Evolutionary conservation across 2,113 vertebrate species (phyloP).

Genomic region (Ailuropoda melanoleuca): DNA sequence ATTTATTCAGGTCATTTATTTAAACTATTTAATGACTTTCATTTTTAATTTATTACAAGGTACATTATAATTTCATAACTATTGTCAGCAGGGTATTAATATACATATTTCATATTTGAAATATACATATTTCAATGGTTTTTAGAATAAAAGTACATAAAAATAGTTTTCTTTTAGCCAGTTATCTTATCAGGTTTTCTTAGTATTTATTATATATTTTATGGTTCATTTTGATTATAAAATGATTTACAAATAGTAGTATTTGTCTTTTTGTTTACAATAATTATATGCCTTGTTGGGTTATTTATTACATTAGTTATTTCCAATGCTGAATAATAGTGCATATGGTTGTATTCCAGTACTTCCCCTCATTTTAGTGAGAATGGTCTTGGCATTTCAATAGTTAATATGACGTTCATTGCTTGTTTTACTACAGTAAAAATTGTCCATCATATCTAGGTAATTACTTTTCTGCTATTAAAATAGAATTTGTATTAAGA

Average conservation of each 20-base stretch:
- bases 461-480: constrained; percentile 1
- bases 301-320: neutral
- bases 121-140: neutral
- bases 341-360: neutral
- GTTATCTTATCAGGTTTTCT: neutral
- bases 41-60: neutral
- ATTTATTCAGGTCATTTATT: neutral
- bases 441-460: neutral
- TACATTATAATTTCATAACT: neutral
- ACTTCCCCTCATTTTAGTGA: neutral
- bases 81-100: neutral
- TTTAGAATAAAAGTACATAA: neutral
- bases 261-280: neutral
- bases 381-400: neutral
- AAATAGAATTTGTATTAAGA: neutral
- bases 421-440: neutral
- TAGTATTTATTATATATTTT: neutral
- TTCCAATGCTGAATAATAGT: neutral
- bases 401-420: neutral
- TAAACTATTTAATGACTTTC: neutral
- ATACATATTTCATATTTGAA: neutral
- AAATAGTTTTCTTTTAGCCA: neutral
- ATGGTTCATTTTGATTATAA: neutral
- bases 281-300: neutral
- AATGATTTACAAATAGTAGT: neutral